These are phyloP conservation scores for Nowickia ferox DNA, from an alignment of 2,888 invertebrate genomes.

Conservation along the genomic window DNA sequence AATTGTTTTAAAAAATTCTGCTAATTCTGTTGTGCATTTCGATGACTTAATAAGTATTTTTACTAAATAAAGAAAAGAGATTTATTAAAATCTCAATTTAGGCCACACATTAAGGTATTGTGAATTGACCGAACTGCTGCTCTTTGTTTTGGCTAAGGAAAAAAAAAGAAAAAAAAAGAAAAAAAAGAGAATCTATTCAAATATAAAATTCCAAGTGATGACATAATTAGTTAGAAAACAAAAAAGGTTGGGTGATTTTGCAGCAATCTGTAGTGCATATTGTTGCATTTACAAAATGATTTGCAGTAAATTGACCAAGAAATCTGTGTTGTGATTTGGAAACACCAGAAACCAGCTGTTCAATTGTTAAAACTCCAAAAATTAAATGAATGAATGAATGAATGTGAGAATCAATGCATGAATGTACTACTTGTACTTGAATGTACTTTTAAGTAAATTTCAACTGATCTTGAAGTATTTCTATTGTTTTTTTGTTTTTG, in stretches of 20 bases:
- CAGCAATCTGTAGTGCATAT: slow-evolving; percentile 21
- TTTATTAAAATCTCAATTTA: slow-evolving; percentile 31
- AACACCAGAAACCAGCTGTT: slow-evolving; percentile 52
- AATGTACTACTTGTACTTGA: slow-evolving; percentile 36
- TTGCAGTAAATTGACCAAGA: slow-evolving; percentile 63
- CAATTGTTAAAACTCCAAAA: slow-evolving; percentile 32
- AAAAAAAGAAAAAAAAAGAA: background rate
- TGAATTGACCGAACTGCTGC: slow-evolving; percentile 7
- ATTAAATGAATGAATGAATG: slow-evolving; percentile 13
- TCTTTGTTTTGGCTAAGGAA: background rate
- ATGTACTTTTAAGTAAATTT: background rate
- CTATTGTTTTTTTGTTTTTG: background rate
- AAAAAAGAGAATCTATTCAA: background rate
- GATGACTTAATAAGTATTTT: slow-evolving; percentile 52
- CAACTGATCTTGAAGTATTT: background rate
- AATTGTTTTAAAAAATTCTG: background rate
- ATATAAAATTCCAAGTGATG: slow-evolving; percentile 32
- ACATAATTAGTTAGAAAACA: slow-evolving; percentile 61
- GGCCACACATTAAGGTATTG: slow-evolving; percentile 56
- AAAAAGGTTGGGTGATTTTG: slow-evolving; percentile 26
- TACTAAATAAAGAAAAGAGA: background rate
- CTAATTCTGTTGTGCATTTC: background rate
- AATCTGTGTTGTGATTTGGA: slow-evolving; percentile 46
- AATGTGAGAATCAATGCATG: background rate
- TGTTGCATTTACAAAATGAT: slow-evolving; percentile 29